Conservation (phyloP, 2,888 invertebrate species). For the Noctua janthina region DNA sequence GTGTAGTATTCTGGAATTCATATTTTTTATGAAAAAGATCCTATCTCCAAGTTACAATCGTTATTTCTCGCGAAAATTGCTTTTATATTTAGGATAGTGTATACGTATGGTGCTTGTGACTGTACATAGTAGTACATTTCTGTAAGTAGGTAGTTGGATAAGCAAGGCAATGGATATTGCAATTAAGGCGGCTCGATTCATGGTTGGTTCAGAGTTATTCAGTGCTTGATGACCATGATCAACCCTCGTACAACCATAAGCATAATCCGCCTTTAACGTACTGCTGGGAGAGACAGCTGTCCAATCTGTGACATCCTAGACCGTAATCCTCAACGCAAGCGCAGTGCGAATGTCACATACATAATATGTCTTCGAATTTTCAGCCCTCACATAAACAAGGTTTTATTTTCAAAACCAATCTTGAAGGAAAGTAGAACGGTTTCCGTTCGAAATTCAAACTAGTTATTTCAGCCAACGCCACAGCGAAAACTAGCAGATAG, state of each 20-base stretch:
- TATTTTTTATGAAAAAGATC: no score
- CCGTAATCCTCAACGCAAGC: background rate
- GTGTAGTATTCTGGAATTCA: no score
- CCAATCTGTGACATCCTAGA: background rate
- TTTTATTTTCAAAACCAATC: background rate
- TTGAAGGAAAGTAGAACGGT: background rate
- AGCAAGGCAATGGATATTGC: background rate
- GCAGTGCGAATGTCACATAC: background rate
- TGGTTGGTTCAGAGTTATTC: no score
- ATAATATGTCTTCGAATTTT: background rate
- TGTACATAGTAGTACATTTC: background rate
- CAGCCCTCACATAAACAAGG: background rate
- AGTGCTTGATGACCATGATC: background rate
- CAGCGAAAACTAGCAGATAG: constrained; percentile 7
- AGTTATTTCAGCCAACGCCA: constrained; percentile 18
- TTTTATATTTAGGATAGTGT: no score
- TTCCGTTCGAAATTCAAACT: background rate
- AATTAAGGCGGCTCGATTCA: background rate
- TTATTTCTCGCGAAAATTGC: no score
- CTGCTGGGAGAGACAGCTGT: no score
- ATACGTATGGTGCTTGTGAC: no score
- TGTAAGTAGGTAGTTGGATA: background rate
- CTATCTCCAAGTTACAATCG: no score
- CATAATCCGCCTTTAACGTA: background rate
- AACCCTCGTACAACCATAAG: no score